These are phyloP conservation scores for Geotria australis DNA, from an alignment of 2,797 vertebrate genomes.

Conservation along the genomic window DNA sequence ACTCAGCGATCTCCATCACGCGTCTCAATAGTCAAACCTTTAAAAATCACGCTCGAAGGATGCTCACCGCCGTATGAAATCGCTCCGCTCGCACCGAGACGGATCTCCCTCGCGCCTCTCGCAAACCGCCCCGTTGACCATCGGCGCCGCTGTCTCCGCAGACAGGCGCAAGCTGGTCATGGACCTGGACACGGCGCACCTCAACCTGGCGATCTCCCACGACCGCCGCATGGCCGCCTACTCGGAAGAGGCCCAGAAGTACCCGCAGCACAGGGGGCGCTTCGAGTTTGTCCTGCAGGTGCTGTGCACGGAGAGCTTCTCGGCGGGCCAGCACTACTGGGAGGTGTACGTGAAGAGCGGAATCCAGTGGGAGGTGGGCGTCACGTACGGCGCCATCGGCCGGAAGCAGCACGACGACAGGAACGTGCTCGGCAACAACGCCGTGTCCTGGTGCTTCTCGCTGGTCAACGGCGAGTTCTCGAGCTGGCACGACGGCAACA, in stretches of 20 bases:
- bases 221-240: constrained; percentile 22
- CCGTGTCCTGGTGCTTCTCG: constrained; percentile 24
- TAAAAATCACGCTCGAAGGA: no score
- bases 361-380: constrained; percentile 27
- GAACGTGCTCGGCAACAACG: constrained; percentile 23
- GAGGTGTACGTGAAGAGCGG: constrained; percentile 26
- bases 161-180: constrained; percentile 17
- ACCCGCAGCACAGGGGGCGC: constrained; percentile 22
- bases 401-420: constrained; percentile 11
- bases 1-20: no score
- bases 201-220: constrained; percentile 23
- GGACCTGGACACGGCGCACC: constrained; percentile 28
- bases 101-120: no score
- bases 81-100: no score
- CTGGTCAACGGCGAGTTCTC: constrained; percentile 32
- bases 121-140: no score
- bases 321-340: constrained; percentile 44
- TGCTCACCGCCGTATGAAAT: no score
- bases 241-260: constrained; percentile 11
- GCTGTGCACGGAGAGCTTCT: constrained; percentile 27
- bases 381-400: constrained; percentile 25
- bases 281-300: constrained; percentile 35
- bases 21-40: no score
- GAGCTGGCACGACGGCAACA: constrained; percentile 27
- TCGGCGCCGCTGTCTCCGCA: no score